A percentile compares a stretch with the other conserved stretches of the same genome.
Evolutionary conservation across 2,888 invertebrate species (phyloP).

Genomic region (Limnephilus auricula): DNA sequence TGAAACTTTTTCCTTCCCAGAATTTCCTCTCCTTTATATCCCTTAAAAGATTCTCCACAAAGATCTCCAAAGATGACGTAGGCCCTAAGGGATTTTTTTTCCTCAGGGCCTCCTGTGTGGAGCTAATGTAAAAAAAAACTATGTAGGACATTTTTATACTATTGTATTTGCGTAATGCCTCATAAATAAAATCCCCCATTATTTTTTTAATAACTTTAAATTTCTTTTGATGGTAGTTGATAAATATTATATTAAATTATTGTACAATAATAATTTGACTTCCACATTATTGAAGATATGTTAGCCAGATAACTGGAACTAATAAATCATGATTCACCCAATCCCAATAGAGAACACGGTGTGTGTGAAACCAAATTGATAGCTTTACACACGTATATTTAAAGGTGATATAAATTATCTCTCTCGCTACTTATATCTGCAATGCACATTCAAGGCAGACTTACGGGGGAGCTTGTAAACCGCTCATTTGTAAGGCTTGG

Average conservation of each 20-base stretch:
- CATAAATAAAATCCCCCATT: too few relatives aligned
- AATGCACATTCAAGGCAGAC: not conserved
- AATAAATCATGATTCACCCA: constrained; percentile 35
- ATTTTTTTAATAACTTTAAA: not conserved
- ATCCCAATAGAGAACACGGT: constrained; percentile 32
- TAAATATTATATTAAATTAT: not conserved
- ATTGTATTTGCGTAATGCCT: too few relatives aligned
- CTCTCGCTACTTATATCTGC: not conserved
- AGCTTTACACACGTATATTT: constrained; percentile 17
- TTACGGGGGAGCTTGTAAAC: constrained; percentile 2
- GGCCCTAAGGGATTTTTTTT: too few relatives aligned
- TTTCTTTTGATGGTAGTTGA: not conserved
- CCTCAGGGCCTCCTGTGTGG: too few relatives aligned
- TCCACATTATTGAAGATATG: constrained; percentile 27
- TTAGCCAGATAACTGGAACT: not conserved
- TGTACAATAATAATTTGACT: not conserved
- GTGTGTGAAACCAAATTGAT: constrained; percentile 25
- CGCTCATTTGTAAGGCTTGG: constrained; percentile 3
- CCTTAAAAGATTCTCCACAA: too few relatives aligned
- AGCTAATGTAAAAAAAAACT: too few relatives aligned
- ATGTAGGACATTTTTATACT: too few relatives aligned
- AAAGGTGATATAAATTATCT: not conserved
- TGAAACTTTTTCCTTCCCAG: too few relatives aligned
- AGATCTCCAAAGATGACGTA: too few relatives aligned
- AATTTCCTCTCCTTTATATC: too few relatives aligned